Conservation (phyloP, 2,113 vertebrate species). For the Condylura cristata region DNA sequence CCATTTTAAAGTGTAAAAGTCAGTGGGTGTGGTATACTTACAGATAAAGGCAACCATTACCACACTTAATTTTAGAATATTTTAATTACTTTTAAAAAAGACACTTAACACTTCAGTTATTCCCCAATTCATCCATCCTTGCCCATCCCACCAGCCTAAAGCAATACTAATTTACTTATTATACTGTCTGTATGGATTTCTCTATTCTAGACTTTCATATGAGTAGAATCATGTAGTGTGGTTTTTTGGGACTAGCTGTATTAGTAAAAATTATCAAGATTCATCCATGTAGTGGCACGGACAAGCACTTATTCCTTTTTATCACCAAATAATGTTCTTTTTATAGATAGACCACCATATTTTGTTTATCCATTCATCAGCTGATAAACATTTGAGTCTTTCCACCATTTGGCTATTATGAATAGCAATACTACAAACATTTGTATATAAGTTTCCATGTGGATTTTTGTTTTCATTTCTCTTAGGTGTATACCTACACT, state of each 20-base stretch:
- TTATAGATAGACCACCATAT: background rate
- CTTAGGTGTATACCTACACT: background rate
- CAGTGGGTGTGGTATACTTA: background rate
- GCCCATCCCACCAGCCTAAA: background rate
- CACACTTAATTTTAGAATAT: background rate
- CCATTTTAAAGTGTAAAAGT: background rate
- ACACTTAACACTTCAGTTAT: background rate
- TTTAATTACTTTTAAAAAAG: background rate
- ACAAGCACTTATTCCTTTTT: background rate
- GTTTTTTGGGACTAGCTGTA: background rate
- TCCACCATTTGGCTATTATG: background rate
- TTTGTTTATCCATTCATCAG: background rate
- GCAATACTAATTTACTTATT: background rate
- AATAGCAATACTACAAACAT: background rate
- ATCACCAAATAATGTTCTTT: background rate
- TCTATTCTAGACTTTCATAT: background rate
- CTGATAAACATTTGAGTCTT: background rate
- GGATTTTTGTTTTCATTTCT: background rate
- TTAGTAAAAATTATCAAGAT: background rate
- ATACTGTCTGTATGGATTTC: background rate
- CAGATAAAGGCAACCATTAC: background rate
- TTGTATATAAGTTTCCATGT: background rate
- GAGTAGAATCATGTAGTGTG: background rate
- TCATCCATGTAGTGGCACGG: background rate
- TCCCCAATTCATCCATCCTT: background rate